Evolutionary conservation across 2,888 invertebrate genomes (phyloP).

Genomic region (Andrena hattorfiana): DNA sequence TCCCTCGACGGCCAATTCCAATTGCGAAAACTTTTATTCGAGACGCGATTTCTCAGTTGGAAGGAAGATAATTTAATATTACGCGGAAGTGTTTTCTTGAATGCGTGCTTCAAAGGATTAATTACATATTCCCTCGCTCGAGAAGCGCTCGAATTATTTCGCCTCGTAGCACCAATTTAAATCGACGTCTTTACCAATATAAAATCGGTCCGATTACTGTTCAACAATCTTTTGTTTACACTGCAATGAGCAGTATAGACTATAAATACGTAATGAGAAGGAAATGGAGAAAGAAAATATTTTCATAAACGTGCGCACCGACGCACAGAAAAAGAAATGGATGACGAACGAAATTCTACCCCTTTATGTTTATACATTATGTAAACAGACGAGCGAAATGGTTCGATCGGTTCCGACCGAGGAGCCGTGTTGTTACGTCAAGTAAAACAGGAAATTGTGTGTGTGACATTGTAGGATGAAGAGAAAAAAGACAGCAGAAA

Average conservation of each 20-base stretch:
- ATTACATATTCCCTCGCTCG: conserved; percentile 53
- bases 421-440: conserved; percentile 50
- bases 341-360: background rate
- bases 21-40: conserved; percentile 49
- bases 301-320: too few species aligned
- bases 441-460: conserved; percentile 76
- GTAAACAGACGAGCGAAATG: conserved; percentile 48
- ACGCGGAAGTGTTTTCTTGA: conserved; percentile 11
- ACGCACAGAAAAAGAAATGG: background rate
- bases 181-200: background rate
- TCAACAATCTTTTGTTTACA: too few species aligned
- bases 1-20: background rate
- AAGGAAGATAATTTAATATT: conserved; percentile 1
- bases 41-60: background rate
- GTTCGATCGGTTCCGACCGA: conserved; percentile 61
- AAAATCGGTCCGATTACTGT: too few species aligned
- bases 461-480: conserved; percentile 85
- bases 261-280: too few species aligned
- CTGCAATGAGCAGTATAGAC: too few species aligned
- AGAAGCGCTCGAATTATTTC: conserved; percentile 60
- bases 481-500: conserved; percentile 89
- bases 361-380: too few species aligned
- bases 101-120: conserved; percentile 63
- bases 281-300: too few species aligned
- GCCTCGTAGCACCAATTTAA: background rate